Evolutionary conservation across 2,888 invertebrate species (phyloP).

Genomic region (Drosophila recens): DNA sequence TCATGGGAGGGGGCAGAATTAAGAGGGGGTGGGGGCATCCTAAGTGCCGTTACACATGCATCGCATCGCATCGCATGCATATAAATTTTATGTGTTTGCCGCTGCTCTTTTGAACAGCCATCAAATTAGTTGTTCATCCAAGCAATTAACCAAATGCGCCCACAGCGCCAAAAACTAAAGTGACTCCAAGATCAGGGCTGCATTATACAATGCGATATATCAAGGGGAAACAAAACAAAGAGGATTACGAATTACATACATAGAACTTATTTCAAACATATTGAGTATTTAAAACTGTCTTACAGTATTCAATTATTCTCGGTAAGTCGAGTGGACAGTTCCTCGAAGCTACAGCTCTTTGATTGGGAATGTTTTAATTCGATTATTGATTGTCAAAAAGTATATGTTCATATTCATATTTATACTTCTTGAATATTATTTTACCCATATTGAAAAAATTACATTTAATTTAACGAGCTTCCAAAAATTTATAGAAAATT

Average conservation of each 20-base stretch:
- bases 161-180: slow-evolving; percentile 49
- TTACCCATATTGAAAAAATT: too few species aligned
- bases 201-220: neutral
- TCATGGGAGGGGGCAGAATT: neutral
- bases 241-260: neutral
- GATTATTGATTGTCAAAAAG: neutral
- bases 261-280: neutral
- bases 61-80: slow-evolving; percentile 55
- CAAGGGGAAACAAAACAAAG: neutral
- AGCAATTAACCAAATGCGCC: slow-evolving; percentile 79
- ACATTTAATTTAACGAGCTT: too few species aligned
- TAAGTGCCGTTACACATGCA: slow-evolving; percentile 81
- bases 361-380: neutral
- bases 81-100: slow-evolving; percentile 75
- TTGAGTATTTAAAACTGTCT: neutral
- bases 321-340: neutral
- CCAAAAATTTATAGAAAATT: too few species aligned
- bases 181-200: slow-evolving; percentile 47
- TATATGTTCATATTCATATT: too few species aligned
- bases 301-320: neutral
- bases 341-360: neutral
- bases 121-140: slow-evolving; percentile 81
- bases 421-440: too few species aligned
- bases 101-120: slow-evolving; percentile 80
- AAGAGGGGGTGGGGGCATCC: slow-evolving; percentile 15